Evolutionary conservation across 2,797 vertebrate genomes (phyloP), one percentile per base, ranked within the genome.

Genomic region (Steatocranus sp.): DNA sequence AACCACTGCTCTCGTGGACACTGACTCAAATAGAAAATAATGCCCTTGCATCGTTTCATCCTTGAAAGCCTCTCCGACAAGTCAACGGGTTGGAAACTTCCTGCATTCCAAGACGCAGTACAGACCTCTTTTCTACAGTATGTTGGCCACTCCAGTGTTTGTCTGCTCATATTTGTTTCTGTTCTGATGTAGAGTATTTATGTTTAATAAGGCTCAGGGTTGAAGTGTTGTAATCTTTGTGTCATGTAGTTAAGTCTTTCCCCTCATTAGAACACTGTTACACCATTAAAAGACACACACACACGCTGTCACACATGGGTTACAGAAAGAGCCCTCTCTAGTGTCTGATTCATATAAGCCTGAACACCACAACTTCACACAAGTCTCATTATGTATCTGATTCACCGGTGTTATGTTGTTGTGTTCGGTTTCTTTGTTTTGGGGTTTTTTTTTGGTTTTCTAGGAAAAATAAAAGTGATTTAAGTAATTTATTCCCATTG

Each of bases 151-250:
- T 87, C 68, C 86, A 56, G 58, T 68, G 88, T 86, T 75, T 12
- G 87, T 91, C 83, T 50, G 86, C 91, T 88, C 79, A 50, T 75
- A 80, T 90, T 86, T 34, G 46, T 87, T 80, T 91, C 81, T 85
- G 86, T 91, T 83, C 75, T 18, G 30, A 86, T 77, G 85, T 93
- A 87, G 80, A 89, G 85, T 92, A 88, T 94, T 92, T 86, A 88
- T 92, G 88, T 94, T 87, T 61, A 93, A 93, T 89, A 94, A 93
- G 93, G 91, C 95, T 96, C 95, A 96, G 95, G 95, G 94, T 93
- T 94, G 86, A 94, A 89, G 91, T 93, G 89, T 94, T 92, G 83
- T 92, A 81, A 86, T 90, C 77, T 79, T 78, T 81, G 89, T 93
- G 86, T 91, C 83, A 68, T 91, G 79, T 92, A 83, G 83, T 92